Conservation (phyloP, 92 coral and sea anemone genomes). For the Palythoa grandiflora region DNA sequence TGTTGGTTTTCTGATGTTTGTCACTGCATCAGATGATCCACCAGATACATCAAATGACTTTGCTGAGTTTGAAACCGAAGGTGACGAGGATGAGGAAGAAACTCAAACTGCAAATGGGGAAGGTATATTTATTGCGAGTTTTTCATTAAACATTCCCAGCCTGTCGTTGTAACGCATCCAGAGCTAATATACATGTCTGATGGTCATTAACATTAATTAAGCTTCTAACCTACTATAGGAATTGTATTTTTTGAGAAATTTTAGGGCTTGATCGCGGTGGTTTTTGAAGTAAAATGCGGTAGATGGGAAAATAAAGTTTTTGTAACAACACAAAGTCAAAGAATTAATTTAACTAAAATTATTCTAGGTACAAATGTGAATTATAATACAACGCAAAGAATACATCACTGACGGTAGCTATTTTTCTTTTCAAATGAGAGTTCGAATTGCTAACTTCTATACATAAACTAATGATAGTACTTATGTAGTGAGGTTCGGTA, state of each 20-base stretch:
- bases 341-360: neutral
- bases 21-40: slow-evolving; percentile 76
- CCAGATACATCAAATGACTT: slow-evolving; percentile 88
- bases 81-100: slow-evolving; percentile 95
- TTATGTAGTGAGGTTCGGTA: too few relatives aligned
- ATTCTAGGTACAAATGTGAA: too few relatives aligned
- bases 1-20: slow-evolving; percentile 75
- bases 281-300: neutral
- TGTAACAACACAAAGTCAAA: neutral
- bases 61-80: slow-evolving; percentile 99
- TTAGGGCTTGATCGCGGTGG: neutral
- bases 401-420: too few relatives aligned
- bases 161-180: too few relatives aligned
- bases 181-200: neutral
- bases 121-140: neutral
- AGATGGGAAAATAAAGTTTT: neutral
- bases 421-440: too few relatives aligned
- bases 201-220: neutral
- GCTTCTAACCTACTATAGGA: neutral
- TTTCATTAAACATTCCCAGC: neutral
- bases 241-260: neutral
- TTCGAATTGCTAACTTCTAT: too few relatives aligned
- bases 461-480: too few relatives aligned
- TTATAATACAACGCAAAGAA: too few relatives aligned
- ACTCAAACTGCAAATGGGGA: slow-evolving; percentile 51